These are phyloP conservation scores for Bergia puertoricense DNA, from an alignment of 92 coral and sea anemone species.

Conservation along the genomic window DNA sequence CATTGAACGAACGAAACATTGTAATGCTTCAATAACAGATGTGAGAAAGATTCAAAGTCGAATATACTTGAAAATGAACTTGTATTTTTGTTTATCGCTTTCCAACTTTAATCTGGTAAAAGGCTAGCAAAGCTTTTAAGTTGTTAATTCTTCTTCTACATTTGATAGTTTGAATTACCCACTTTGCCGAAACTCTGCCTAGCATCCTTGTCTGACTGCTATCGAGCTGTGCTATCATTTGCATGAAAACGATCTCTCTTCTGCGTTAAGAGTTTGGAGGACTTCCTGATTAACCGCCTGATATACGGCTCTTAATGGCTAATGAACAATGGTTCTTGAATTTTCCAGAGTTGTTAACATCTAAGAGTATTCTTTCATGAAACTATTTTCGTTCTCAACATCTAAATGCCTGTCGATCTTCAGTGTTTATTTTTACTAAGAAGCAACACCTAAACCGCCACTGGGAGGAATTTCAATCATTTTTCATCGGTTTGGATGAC, in stretches of 20 bases:
- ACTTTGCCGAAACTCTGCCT: slow-evolving; percentile 22
- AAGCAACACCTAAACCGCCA: background rate
- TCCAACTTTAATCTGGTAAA: background rate
- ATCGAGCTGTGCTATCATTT: slow-evolving; percentile 10
- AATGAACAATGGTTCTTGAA: slow-evolving; percentile 23
- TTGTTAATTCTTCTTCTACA: background rate
- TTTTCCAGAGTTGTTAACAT: slow-evolving; percentile 27
- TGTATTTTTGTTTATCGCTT: background rate
- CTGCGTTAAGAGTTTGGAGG: slow-evolving; percentile 23
- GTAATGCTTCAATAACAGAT: too few species aligned
- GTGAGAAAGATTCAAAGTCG: background rate
- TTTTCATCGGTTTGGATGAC: slow-evolving; percentile 20
- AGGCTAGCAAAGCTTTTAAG: background rate
- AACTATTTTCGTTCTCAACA: background rate
- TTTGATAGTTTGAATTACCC: slow-evolving; percentile 28
- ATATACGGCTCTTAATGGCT: slow-evolving; percentile 17
- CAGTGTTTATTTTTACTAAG: slow-evolving; percentile 29
- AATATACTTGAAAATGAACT: background rate
- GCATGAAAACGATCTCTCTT: slow-evolving; percentile 32
- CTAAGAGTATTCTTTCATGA: slow-evolving; percentile 12
- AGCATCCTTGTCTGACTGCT: background rate
- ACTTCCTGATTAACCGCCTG: slow-evolving; percentile 41
- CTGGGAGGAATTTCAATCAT: slow-evolving; percentile 14
- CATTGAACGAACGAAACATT: too few species aligned
- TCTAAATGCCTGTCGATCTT: slow-evolving; percentile 32